These are phyloP conservation scores for Salvator merianae DNA, from an alignment of 2,113 vertebrate genomes.

Conservation along the genomic window DNA sequence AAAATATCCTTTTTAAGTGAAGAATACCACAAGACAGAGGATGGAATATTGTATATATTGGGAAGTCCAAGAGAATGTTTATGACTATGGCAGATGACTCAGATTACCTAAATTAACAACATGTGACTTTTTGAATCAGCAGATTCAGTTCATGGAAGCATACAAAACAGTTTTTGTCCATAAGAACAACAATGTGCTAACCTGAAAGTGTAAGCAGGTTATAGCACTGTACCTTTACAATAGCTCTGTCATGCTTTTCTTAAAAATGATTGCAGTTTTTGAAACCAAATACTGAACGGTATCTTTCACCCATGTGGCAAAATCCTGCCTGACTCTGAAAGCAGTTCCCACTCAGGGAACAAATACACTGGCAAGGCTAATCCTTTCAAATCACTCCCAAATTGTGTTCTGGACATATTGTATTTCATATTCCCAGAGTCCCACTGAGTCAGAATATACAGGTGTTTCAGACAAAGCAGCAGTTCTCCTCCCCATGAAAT, in stretches of 20 bases:
- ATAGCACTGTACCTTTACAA: background rate
- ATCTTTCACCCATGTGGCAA: background rate
- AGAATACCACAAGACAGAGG: conserved; percentile 4
- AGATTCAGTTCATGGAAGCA: conserved; percentile 40
- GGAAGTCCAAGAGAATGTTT: conserved; percentile 37
- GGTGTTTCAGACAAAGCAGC: too few relatives aligned
- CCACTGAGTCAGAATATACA: too few relatives aligned
- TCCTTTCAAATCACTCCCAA: background rate
- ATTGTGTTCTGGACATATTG: background rate
- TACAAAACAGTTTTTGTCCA: conserved; percentile 25
- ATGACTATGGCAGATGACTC: conserved; percentile 44
- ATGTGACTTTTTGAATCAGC: conserved; percentile 32
- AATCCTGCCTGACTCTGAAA: background rate
- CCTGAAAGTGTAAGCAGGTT: conserved; percentile 6
- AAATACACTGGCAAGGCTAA: background rate
- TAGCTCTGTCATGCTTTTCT: background rate
- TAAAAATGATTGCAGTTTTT: background rate
- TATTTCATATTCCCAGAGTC: too few relatives aligned
- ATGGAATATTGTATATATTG: conserved; percentile 15
- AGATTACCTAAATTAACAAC: conserved; percentile 43
- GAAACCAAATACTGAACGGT: background rate
- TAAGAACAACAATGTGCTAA: conserved; percentile 14
- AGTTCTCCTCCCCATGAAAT: too few relatives aligned
- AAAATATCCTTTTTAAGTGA: conserved; percentile 2
- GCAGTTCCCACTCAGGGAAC: background rate